Base-by-base conservation (phyloP, 2,113 vertebrate genomes). In the Artemisiospiza belli region DNA sequence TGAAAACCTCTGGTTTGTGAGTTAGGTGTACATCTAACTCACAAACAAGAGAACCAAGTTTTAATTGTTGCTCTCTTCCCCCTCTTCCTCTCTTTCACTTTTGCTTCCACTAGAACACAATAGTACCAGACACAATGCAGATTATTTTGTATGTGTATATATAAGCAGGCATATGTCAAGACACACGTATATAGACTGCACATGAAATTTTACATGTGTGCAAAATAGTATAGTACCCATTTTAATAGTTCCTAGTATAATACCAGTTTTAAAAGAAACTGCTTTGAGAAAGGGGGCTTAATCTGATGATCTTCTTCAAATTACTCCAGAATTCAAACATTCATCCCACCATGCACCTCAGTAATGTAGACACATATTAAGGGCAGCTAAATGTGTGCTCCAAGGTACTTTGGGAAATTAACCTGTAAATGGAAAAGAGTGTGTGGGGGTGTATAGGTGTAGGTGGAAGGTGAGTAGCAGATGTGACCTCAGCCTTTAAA, bases 1-100 rank as follows among this genome's bases (percentile, higher is more conserved):
- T 62, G 59, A 59, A 90, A 92, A 69, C 39, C 63, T 92, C 76
- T 88, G 88, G n/a, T 82, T 85, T 83, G 75, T 88, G 63, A 92
- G 70, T 91, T 87, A 87, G n/a, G 73, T 52, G 39, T 22, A 15
- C 27, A 20, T 49, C 58, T 84, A 10, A 76, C 30, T 55, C 58
- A 33, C 15, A 64, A 84, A 18, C 75, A 70, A 31, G 5, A 80
- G 63, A 90, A 92, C 20, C 23, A 43, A 33, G 17, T 74, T 92
- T 92, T 79, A 87, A 87, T 66, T 91, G 54, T 54, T 68, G 41
- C 62, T 82, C n/a, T 20, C 2, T 41, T 77, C 8, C 15, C 18
- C 9, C 16, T 27, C 7, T 25, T 16, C 52, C 37, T 61, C 31
- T 13, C 17, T 81, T 82, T 66, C 22, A 35, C 76, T 89, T 80